Evolutionary conservation across 2,888 invertebrate species (phyloP), one percentile per base, ranked within the genome.

Genomic region (Sphaerophoria rueppellii): DNA sequence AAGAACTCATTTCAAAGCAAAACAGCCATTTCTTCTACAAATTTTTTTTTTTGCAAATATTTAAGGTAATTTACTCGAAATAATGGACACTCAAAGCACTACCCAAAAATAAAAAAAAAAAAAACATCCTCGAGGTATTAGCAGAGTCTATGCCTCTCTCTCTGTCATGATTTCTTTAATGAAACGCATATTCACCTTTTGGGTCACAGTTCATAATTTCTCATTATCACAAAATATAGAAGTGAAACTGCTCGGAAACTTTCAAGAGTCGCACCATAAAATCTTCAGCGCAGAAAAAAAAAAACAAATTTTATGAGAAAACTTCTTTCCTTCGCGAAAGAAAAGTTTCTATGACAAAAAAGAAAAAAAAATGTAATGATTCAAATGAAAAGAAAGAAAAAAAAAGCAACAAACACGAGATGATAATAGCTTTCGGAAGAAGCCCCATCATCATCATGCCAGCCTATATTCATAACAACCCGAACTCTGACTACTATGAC

Each of bases 191-290:
- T 71, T 65, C 60, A 14, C 37, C 67, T 48, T 37, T 57, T 60
- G 57, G 75, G 80, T 82, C 72, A 83, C 80, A 80, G 83, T 83
- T 80, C 83, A 75, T 83, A 83, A 83, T 80, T 83, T 83, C 80
- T 83, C 80, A 83, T 83, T 83, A 80, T 71, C 80, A 61, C 71
- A 54, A 52, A 61, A 65, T 74, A 52, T 73, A 61, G 46, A 67
- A 83, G 69, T 80, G 72, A 76, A 76, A 76, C 74, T 73, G 82
- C 78, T 67, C 12, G 73, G 69, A 63, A 78, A 82, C 69, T 73
- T 78, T 63, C 54, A 67, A 65, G 46, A 14, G 40, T 32, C 65
- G 32, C 48, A 35, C 52, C 79, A 60, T 69, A 55, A 63, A 70
- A 46, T 70, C 52, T 61, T 40, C 12, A 9, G 24, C 24, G 24